Conservation (phyloP, 2,113 vertebrate genomes). For the Lucifuga dentata region DNA sequence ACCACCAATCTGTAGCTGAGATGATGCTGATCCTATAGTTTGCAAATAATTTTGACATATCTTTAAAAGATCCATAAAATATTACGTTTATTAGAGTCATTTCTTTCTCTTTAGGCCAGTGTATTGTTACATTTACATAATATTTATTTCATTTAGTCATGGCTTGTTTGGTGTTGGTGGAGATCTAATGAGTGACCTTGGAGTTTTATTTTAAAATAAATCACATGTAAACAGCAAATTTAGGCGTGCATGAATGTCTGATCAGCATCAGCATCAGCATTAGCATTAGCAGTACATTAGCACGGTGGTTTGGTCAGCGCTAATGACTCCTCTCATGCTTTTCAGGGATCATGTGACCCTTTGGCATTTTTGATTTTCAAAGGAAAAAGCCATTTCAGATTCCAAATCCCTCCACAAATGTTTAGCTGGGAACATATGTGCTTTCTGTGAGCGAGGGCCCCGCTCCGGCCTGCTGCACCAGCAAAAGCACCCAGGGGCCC, state of each 20-base stretch:
- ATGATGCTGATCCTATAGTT: too few relatives aligned
- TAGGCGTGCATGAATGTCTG: slow-evolving; percentile 24
- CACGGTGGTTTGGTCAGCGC: slow-evolving; percentile 25
- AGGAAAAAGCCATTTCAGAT: slow-evolving; percentile 45
- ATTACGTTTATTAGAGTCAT: too few relatives aligned
- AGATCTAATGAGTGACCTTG: too few relatives aligned
- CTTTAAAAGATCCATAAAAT: too few relatives aligned
- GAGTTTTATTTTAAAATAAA: not conserved
- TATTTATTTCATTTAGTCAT: too few relatives aligned
- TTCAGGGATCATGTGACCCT: slow-evolving; percentile 45
- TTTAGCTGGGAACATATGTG: slow-evolving; percentile 36
- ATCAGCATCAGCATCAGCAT: slow-evolving; percentile 15
- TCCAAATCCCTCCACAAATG: slow-evolving; percentile 48
- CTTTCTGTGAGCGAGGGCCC: slow-evolving; percentile 28
- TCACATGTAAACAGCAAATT: slow-evolving; percentile 40
- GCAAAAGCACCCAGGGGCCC: slow-evolving; percentile 25
- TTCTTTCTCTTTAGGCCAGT: too few relatives aligned
- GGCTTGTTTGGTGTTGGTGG: too few relatives aligned
- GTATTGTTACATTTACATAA: too few relatives aligned
- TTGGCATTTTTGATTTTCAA: slow-evolving; percentile 39
- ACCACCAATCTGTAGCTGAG: too few relatives aligned
- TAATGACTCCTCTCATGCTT: slow-evolving; percentile 43
- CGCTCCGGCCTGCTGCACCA: slow-evolving; percentile 38
- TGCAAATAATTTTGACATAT: too few relatives aligned
- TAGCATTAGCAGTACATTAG: slow-evolving; percentile 28